phyloP scores from a whole-genome alignment of 2,797 vertebrate genomes.

The Merluccius polli region DNA sequence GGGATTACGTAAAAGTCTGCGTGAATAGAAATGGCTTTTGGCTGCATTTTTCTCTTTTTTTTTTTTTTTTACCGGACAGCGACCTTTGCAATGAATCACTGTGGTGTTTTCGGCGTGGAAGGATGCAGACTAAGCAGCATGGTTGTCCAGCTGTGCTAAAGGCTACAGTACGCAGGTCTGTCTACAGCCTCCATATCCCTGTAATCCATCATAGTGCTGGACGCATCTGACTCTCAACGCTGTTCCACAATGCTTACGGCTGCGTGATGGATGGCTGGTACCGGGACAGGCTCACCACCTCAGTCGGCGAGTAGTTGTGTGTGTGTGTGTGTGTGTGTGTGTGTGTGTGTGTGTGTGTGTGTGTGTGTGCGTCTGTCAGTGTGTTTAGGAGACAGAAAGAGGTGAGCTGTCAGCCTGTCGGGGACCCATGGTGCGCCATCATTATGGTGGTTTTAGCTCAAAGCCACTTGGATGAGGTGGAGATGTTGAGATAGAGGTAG shows the following conservation, averaged over 20 bases:
- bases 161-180: no score
- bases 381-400: slow-evolving; percentile 7
- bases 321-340: no score
- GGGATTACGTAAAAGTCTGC: slow-evolving; percentile 38
- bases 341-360: not conserved
- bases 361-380: slow-evolving; percentile 14
- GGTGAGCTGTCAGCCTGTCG: slow-evolving; percentile 32
- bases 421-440: slow-evolving; percentile 44
- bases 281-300: slow-evolving; percentile 13
- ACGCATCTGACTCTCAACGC: not conserved
- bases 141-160: slow-evolving; percentile 22
- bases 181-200: slow-evolving; percentile 42
- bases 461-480: slow-evolving; percentile 48
- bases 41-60: not conserved
- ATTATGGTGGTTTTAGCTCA: slow-evolving; percentile 51
- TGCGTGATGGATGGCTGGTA: slow-evolving; percentile 54
- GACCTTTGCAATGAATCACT: slow-evolving; percentile 30
- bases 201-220: slow-evolving; percentile 44
- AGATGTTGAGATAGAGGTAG: slow-evolving; percentile 38
- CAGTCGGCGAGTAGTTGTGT: not conserved
- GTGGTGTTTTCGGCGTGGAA: not conserved
- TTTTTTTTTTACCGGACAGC: slow-evolving; percentile 12
- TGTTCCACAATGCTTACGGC: slow-evolving; percentile 25
- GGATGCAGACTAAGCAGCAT: slow-evolving; percentile 30
- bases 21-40: slow-evolving; percentile 36